These are phyloP conservation scores for Pterois miles DNA, from an alignment of 2,797 vertebrate species.

Conservation along the genomic window DNA sequence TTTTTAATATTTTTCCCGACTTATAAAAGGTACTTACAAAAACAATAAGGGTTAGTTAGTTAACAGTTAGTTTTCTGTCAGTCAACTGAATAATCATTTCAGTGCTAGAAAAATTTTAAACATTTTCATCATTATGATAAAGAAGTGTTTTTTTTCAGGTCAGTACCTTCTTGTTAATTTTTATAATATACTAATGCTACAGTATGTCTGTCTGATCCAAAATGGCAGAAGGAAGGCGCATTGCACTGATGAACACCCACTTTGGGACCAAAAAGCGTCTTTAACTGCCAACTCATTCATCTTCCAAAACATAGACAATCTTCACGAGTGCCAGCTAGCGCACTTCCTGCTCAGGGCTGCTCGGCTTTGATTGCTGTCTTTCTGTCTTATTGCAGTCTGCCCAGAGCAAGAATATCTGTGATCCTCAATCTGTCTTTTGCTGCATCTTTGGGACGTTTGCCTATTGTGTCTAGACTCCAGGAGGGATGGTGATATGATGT, in stretches of 20 bases:
- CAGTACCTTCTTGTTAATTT: neutral
- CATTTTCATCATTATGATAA: neutral
- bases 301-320: conserved; percentile 50
- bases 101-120: neutral
- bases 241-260: conserved; percentile 6
- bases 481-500: conserved; percentile 14
- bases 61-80: neutral
- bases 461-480: conserved; percentile 28
- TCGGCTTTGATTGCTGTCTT: conserved; percentile 60
- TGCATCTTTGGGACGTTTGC: conserved; percentile 46
- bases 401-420: conserved; percentile 52
- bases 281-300: conserved; percentile 46
- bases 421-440: conserved; percentile 53
- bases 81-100: neutral
- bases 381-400: conserved; percentile 50
- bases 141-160: neutral
- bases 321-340: conserved; percentile 42
- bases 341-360: conserved; percentile 58
- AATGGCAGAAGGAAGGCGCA: neutral
- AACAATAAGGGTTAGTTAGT: neutral
- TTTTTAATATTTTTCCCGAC: neutral
- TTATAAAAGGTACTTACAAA: neutral
- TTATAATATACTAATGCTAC: neutral
- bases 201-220: conserved; percentile 8
- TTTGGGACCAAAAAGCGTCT: conserved; percentile 10